Base-by-base conservation (phyloP, 1,140 invertebrate genomes). In the Laodelphax striatellus region DNA sequence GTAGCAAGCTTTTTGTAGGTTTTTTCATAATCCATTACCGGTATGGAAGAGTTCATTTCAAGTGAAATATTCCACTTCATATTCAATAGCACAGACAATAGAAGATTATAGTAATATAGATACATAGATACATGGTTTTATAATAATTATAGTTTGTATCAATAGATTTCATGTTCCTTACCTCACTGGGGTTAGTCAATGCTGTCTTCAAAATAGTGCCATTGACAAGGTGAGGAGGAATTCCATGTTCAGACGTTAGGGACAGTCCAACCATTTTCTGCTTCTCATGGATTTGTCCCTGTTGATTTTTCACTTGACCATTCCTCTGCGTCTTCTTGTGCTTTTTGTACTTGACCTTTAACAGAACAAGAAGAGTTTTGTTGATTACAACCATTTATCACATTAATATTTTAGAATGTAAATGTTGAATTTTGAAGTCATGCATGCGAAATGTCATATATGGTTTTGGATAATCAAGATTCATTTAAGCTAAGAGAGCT, bases 281-380 rank as follows among this genome's bases (percentile, higher is more conserved):
- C 65, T 70, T 71, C 53, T 73, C 68, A 60, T 70, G 66, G 52
- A 71, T 64, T 46, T 69, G 62, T 57, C 61, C 61, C 57, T 75
- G 70, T 52, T 70, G 70, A 65, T 72, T 75, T 69, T 69, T 75
- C 74, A 66, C 76, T 76, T 75, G 77, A 65, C 76, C 80, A 69
- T 74, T 79, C 75, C 69, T 80, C 77, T 64, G 77, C 76, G 80
- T 80, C 71, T 95, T 94, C 79, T 94, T 94, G 75, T 96, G 91
- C 75, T 98, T 98, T 77, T 96, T 95, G 76, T 98, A 98, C 77
- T 97, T 97, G 9, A 97, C 92, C 85, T 87, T 67, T 17, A 66
- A 65, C n/a, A 13, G 55, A 28, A 31, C 24, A 9, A 11, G 55
- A 22, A 4, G 34, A 38, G 24, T 28, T 38, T 38, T 13, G 5